Evolutionary conservation across 2,888 invertebrate species (phyloP), one percentile per base, ranked within the genome.

Genomic region (Orthosia gracilis): DNA sequence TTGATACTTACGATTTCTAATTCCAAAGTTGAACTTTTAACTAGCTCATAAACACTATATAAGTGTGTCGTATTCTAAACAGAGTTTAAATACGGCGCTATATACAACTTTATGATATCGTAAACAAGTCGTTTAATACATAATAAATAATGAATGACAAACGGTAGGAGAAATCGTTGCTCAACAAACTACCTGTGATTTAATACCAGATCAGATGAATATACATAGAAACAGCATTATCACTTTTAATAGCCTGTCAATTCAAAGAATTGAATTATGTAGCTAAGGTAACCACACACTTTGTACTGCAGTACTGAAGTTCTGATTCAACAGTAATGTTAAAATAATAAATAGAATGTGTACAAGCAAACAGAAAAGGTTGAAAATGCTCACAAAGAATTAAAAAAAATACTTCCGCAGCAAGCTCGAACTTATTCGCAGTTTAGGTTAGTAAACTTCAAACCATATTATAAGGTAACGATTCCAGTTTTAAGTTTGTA

Each of bases 111-210:
- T 71, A 84, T 72, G 72, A 58, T 76, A 84, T 80, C 84, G 72
- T 82, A 76, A 82, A 82, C 69, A 68, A 84, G 69, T 58, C 7
- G 45, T 67, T 84, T 80, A 73, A 82, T 76, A 76, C 69, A 70
- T 80, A 76, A 84, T 82, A 84, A 84, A 78, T 83, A 83, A 68
- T 61, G 31, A 74, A 65, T 65, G 80, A 80, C 72, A 71, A 80
- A 80, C 81, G 65, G 76, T 76, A 84, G 69, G 78, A 73, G 82
- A 71, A 74, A 78, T 71, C 69, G 64, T 78, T 78, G 72, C 72
- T 74, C 23, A 84, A 84, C 70, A 40, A 71, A 66, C 68, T 82
- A 68, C n/a, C 47, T 58, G 45, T 82, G 72, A 84, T 85, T 83
- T 67, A 84, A 73, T 63, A 68, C 31, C n/a, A 54, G 58, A 47